These are phyloP conservation scores for Lasioglossum pauxillum DNA, from an alignment of 2,888 invertebrate genomes.

Conservation along the genomic window DNA sequence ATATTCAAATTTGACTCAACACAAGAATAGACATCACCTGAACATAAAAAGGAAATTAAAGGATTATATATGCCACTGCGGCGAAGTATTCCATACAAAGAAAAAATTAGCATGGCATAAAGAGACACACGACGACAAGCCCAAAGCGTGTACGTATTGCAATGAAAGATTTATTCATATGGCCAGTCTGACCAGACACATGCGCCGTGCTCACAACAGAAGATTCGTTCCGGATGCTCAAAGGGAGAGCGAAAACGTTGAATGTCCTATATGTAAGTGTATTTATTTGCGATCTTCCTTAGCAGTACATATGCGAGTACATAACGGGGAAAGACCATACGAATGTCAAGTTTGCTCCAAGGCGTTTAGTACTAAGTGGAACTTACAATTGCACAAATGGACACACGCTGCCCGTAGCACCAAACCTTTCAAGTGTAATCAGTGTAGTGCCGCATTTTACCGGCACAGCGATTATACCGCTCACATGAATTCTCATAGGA, in stretches of 20 bases:
- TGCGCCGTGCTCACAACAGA: slow-evolving; percentile 92
- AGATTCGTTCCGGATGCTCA: slow-evolving; percentile 89
- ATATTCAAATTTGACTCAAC: slow-evolving; percentile 94
- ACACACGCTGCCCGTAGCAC: slow-evolving; percentile 93
- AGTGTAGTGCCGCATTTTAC: slow-evolving; percentile 94
- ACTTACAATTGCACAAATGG: slow-evolving; percentile 95
- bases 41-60: slow-evolving; percentile 89
- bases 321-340: slow-evolving; percentile 91
- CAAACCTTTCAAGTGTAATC: slow-evolving; percentile 93
- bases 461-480: slow-evolving; percentile 92
- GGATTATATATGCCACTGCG: slow-evolving; percentile 92
- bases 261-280: slow-evolving; percentile 92
- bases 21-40: slow-evolving; percentile 91
- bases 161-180: slow-evolving; percentile 94
- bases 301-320: slow-evolving; percentile 92
- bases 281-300: slow-evolving; percentile 92
- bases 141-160: slow-evolving; percentile 94
- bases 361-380: slow-evolving; percentile 95
- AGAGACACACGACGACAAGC: slow-evolving; percentile 93
- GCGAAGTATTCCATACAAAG: slow-evolving; percentile 92
- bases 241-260: slow-evolving; percentile 88
- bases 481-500: slow-evolving; percentile 94
- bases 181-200: slow-evolving; percentile 93
- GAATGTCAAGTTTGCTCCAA: slow-evolving; percentile 93
- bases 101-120: slow-evolving; percentile 94